Evolutionary conservation across 2,888 invertebrate species (phyloP), one percentile per base, ranked within the genome.

Genomic region (Nemapogon koenigi): DNA sequence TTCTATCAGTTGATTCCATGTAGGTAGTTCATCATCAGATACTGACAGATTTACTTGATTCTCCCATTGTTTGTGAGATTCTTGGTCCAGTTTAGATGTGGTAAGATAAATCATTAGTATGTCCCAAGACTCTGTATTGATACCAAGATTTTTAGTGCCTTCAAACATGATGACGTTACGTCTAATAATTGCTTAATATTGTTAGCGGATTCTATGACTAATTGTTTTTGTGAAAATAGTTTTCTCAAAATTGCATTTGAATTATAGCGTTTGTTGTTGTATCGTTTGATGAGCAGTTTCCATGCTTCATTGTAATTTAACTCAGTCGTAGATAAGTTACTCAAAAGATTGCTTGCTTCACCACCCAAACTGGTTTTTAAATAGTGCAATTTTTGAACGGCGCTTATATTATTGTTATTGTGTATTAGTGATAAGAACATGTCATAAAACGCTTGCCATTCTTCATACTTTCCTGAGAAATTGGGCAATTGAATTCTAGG

Each of bases 361-460:
- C 47, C 48, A 1, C 37, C 32, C 10, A 51, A 32, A 39, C 35
- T 46, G 3, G 37, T 28, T 16, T 49, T 51, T 26, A 51, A 30
- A 27, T 51, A 49, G 13, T 48, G 48, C 7, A 48, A 16, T 31
- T 47, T 50, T 32, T 49, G 46, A 3, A 48, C 49, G 1, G 36
- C 7, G 6, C 41, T 35, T 3, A 48, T 15, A 10, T 2, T 36
- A 13, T 29, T 19, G 14, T 48, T 48, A 2, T 41, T 22, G n/a
- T 48, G 44, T 7, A 48, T 46, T 25, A 46, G 11, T n/a, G 47
- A 44, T 4, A 14, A 2, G 38, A 47, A 46, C 35, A 45, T 40
- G 33, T 49, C 50, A 16, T 46, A 22, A 25, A 47, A 49, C 0
- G 45, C 39, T 16, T 43, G 42, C 45, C 44, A 49, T 13, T 50